Percentiles rank a stretch among this genome's conserved stretches.
Conservation (phyloP, 2,888 invertebrate species). For the Dynastes maya region DNA sequence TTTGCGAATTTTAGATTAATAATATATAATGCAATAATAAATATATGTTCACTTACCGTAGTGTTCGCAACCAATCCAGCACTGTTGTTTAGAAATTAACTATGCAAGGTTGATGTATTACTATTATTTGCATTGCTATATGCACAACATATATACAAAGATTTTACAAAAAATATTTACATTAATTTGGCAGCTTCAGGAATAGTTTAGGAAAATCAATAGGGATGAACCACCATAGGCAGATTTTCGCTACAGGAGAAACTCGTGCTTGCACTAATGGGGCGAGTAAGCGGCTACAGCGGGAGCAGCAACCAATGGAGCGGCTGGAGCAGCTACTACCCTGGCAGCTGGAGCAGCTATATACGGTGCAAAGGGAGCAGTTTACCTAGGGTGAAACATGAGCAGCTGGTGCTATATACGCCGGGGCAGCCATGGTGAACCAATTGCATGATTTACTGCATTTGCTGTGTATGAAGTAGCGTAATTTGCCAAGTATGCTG, state of each 20-base stretch:
- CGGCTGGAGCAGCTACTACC: conserved; percentile 56
- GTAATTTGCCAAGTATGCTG: conserved; percentile 80
- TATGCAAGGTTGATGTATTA: background rate
- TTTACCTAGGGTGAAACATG: conserved; percentile 47
- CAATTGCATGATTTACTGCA: conserved; percentile 82
- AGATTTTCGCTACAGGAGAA: conserved; percentile 25
- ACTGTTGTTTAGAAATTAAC: background rate
- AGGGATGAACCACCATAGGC: conserved; percentile 49
- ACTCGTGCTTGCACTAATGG: conserved; percentile 26
- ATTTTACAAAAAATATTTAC: conserved; percentile 19
- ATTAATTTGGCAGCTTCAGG: background rate
- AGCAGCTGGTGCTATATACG: conserved; percentile 56
- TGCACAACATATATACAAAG: conserved; percentile 7
- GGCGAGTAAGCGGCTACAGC: conserved; percentile 54
- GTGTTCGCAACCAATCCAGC: conserved; percentile 8
- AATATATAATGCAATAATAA: too few relatives aligned
- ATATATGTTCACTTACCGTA: background rate
- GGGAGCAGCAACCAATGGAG: conserved; percentile 64
- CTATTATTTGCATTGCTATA: conserved; percentile 19
- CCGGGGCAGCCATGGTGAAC: conserved; percentile 72
- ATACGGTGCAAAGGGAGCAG: conserved; percentile 60
- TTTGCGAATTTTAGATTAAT: too few relatives aligned
- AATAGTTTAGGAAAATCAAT: conserved; percentile 28
- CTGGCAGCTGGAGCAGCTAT: conserved; percentile 61
- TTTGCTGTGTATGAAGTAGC: conserved; percentile 85